Conservation (phyloP, 2,888 invertebrate species). For the Acholoe squamosa region DNA sequence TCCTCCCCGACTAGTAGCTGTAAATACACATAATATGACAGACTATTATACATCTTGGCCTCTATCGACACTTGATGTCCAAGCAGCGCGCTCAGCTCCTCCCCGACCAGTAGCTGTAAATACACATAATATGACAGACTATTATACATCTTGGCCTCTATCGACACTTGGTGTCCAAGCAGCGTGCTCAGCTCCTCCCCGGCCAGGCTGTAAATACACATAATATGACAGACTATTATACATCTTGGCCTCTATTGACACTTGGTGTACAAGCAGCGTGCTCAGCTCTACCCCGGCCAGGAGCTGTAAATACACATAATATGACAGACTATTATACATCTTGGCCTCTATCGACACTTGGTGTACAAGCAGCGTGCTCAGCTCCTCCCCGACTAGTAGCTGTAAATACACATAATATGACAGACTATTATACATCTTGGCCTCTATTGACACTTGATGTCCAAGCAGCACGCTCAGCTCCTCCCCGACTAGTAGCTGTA, state of each 20-base stretch:
- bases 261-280: constrained; percentile 89
- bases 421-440: no score
- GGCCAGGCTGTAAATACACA: constrained; percentile 86
- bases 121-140: no score
- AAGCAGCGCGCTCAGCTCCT: constrained; percentile 89
- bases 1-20: constrained; percentile 89
- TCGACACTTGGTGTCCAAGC: constrained; percentile 89
- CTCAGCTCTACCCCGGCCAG: constrained; percentile 89
- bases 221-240: no score
- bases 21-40: constrained; percentile 66
- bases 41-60: no score
- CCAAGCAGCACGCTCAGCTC: constrained; percentile 89
- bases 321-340: no score
- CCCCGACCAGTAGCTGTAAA: constrained; percentile 88
- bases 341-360: constrained; percentile 89
- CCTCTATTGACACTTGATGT: constrained; percentile 89
- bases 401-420: constrained; percentile 80
- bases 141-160: no score
- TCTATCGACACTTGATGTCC: constrained; percentile 89
- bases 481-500: constrained; percentile 88
- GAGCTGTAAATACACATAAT: constrained; percentile 84
- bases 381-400: constrained; percentile 88
- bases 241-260: no score
- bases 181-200: constrained; percentile 89
- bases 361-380: constrained; percentile 89